phyloP scores from a whole-genome alignment of 2,113 vertebrate genomes.

The Choloepus hoffmanni region DNA sequence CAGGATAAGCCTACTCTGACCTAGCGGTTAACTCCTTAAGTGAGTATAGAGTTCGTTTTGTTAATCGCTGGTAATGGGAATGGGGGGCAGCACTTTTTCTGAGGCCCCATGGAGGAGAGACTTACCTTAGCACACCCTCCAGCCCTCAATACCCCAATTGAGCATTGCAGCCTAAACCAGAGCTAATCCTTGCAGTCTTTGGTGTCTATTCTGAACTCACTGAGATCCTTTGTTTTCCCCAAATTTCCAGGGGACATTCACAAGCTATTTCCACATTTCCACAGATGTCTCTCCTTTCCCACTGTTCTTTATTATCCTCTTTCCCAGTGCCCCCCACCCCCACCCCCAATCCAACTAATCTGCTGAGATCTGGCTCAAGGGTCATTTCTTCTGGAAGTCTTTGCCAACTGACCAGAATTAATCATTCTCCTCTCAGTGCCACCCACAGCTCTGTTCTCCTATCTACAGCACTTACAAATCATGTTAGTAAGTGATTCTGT shows the following conservation, averaged over 20 bases:
- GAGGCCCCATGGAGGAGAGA: not conserved
- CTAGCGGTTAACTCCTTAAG: not conserved
- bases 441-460: conserved; percentile 1
- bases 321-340: too few species aligned
- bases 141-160: not conserved
- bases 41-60: not conserved
- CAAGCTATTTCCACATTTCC: not conserved
- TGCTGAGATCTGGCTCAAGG: not conserved
- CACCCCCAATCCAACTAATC: not conserved
- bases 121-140: not conserved
- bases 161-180: not conserved
- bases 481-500: not conserved
- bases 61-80: not conserved
- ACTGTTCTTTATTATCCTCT: not conserved
- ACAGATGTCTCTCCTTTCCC: not conserved
- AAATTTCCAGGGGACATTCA: not conserved
- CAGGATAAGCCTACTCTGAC: not conserved
- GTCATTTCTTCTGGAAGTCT: not conserved
- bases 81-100: not conserved
- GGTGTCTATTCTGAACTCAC: not conserved
- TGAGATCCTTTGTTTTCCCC: not conserved
- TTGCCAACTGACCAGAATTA: not conserved
- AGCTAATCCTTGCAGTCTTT: not conserved
- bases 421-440: not conserved
- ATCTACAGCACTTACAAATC: not conserved